Base-by-base conservation (phyloP, 35 echinoderm and acorn worm species). In the Lytechinus variegatus region DNA sequence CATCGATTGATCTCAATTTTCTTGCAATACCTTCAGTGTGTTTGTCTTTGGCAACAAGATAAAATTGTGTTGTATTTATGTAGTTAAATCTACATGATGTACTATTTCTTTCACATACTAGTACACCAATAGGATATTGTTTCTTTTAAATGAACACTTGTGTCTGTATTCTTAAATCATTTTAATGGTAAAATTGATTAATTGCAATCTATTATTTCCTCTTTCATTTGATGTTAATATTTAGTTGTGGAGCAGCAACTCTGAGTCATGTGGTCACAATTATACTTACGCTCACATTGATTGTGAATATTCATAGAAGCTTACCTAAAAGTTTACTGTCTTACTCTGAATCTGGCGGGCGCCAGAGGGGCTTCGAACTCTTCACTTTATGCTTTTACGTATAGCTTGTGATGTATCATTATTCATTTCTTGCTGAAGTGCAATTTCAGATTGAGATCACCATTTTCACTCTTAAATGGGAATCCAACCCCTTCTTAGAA, bases 341-440 rank as follows among this genome's bases (percentile, higher is more conserved):
- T 79, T 24, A 79, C 66, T 79, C 21, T 79, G 66, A 79, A 24
- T 7, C 66, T 5, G 19, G 6, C n/a, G 3, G n/a, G 66, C 7
- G 16, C 66, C 4, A 79, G 66, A 79, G 24, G 16, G 14, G 21
- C 66, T 79, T 24, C 24, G 66, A 24, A 19, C 14, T 24, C 0
- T 79, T 16, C 19, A 16, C 66, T 79, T 79, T 24, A 5, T 6
- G 66, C 66, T 79, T 24, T n/a, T 5, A 79, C 33, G 2, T 44
- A 44, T 44, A 44, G 4, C 66, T 24, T 6, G n/a, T 24, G 21
- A 24, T n/a, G 66, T 79, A 16, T 79, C 3, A 24, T 79, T 24
- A 79, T 19, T n/a, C 66, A 79, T 79, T 79, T 79, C 66, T 79
- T 79, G 66, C 66, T 79, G 66, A 79, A 79, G 66, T 79, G 66